Percentiles rank a stretch among this genome's conserved stretches.
phyloP scores from a whole-genome alignment of 2,113 vertebrate genomes.

The Colossoma macropomum region DNA sequence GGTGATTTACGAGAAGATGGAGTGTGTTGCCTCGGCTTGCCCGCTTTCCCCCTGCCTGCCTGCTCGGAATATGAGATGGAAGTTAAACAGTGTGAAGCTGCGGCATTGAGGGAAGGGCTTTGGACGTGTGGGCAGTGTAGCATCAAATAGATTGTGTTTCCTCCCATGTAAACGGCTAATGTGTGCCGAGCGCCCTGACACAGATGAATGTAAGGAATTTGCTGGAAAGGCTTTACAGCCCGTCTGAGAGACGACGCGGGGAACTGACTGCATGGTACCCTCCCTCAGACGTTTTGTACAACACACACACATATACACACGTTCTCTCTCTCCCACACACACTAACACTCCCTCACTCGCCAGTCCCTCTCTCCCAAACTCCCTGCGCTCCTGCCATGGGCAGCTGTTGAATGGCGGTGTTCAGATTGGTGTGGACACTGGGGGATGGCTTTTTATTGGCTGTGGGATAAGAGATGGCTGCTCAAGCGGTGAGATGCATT shows the following conservation, averaged over 20 bases:
- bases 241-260: constrained; percentile 74
- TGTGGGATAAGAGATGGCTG: constrained; percentile 70
- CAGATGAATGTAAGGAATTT: constrained; percentile 82
- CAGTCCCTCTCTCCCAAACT: constrained; percentile 31
- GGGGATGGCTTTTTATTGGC: constrained; percentile 74
- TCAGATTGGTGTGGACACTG: constrained; percentile 61
- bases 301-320: constrained; percentile 56
- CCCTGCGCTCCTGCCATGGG: constrained; percentile 52
- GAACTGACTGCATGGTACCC: constrained; percentile 67
- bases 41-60: constrained; percentile 50
- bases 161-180: constrained; percentile 80
- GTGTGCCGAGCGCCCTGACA: constrained; percentile 75
- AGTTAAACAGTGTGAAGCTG: constrained; percentile 77
- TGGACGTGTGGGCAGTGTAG: constrained; percentile 79
- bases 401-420: constrained; percentile 66
- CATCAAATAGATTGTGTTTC: constrained; percentile 84
- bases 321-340: constrained; percentile 66
- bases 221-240: constrained; percentile 77
- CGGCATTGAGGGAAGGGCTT: constrained; percentile 68
- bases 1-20: constrained; percentile 75
- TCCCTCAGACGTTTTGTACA: constrained; percentile 56
- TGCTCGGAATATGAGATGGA: constrained; percentile 79
- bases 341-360: constrained; percentile 51
- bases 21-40: constrained; percentile 61
- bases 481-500: constrained; percentile 68